A percentile compares a stretch with the other conserved stretches of the same genome.
phyloP scores from a whole-genome alignment of 1,140 invertebrate genomes.

The Drosophila nigromelanica region DNA sequence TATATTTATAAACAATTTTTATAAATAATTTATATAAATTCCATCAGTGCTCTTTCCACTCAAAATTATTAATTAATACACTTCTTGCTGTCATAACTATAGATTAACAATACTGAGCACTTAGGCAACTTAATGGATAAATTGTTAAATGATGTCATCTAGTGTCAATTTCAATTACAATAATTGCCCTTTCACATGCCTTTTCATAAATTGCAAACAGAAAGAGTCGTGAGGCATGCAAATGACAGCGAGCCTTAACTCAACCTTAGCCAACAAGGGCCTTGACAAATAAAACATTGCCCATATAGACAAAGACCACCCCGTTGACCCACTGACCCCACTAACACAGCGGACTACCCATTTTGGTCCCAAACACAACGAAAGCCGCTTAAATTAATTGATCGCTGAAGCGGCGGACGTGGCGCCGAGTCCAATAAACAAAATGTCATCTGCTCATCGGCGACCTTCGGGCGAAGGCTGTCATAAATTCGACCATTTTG shows the following conservation, averaged over 20 bases:
- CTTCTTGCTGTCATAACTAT: too few relatives aligned
- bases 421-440: constrained; percentile 50
- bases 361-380: background rate
- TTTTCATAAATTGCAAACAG: constrained; percentile 47
- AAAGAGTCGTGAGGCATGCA: constrained; percentile 46
- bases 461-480: constrained; percentile 19
- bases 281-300: constrained; percentile 44
- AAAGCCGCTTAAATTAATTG: constrained; percentile 69
- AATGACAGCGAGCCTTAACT: constrained; percentile 59
- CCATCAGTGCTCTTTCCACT: too few relatives aligned
- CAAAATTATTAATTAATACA: too few relatives aligned
- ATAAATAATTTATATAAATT: too few relatives aligned
- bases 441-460: constrained; percentile 42
- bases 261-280: constrained; percentile 3
- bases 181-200: constrained; percentile 38
- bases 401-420: constrained; percentile 36
- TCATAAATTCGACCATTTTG: constrained; percentile 57
- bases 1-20: too few relatives aligned
- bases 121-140: background rate
- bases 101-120: too few relatives aligned
- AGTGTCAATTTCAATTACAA: constrained; percentile 41
- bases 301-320: background rate
- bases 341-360: too few relatives aligned
- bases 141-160: constrained; percentile 38
- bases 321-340: constrained; percentile 4